Percentiles rank a stretch among this genome's conserved stretches.
phyloP scores from a whole-genome alignment of 2,888 invertebrate species.

The Terebella lapidaria region DNA sequence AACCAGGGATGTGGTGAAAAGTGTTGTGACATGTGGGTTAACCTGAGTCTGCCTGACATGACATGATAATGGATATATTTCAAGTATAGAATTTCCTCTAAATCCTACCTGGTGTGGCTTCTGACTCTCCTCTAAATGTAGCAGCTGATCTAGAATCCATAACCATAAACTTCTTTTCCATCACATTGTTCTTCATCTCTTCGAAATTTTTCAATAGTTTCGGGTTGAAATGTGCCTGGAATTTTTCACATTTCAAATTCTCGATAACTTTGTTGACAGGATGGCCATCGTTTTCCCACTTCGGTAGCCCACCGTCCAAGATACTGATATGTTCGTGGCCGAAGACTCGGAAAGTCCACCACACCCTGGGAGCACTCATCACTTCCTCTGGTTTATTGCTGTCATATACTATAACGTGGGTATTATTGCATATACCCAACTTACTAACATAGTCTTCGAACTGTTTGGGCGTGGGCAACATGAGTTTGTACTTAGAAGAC shows the following conservation, averaged over 20 bases:
- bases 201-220: conserved; percentile 34
- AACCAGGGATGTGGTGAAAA: too few species aligned
- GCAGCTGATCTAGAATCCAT: conserved; percentile 43
- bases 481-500: conserved; percentile 32
- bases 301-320: conserved; percentile 40
- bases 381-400: conserved; percentile 33
- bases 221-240: conserved; percentile 28
- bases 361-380: conserved; percentile 40
- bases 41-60: too few species aligned
- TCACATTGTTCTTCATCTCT: conserved; percentile 35
- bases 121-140: conserved; percentile 39
- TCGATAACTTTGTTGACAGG: conserved; percentile 20
- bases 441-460: conserved; percentile 41
- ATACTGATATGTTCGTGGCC: conserved; percentile 40
- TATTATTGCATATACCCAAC: conserved; percentile 38
- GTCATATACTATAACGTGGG: conserved; percentile 46
- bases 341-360: conserved; percentile 46
- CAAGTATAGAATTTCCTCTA: too few species aligned
- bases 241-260: conserved; percentile 19
- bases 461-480: conserved; percentile 33
- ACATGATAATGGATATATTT: too few species aligned
- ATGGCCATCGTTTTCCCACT: conserved; percentile 32
- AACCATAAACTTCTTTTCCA: conserved; percentile 28
- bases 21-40: too few species aligned
- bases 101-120: conserved; percentile 46